These are phyloP conservation scores for Octomys mimax DNA, from an alignment of 2,797 vertebrate genomes.

Conservation along the genomic window DNA sequence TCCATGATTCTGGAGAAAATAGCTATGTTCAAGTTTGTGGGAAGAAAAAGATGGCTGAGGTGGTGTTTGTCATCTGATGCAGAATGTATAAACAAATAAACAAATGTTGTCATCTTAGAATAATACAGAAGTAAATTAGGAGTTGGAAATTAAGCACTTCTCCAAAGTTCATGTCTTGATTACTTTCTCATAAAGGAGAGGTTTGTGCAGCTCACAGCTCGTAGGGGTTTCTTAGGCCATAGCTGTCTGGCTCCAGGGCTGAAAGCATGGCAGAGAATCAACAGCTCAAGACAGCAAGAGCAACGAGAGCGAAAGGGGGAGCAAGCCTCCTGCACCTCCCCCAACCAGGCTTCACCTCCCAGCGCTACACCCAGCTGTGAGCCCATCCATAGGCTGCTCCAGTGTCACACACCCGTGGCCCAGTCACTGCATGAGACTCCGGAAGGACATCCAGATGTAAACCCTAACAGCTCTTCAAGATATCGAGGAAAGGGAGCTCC, in stretches of 20 bases:
- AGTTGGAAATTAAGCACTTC: neutral
- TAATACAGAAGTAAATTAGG: neutral
- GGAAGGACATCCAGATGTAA: neutral
- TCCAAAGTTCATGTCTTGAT: neutral
- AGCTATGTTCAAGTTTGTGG: neutral
- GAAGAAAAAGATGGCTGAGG: neutral
- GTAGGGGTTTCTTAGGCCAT: neutral
- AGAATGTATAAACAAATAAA: neutral
- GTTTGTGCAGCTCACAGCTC: neutral
- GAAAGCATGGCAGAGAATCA: neutral
- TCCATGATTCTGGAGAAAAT: neutral
- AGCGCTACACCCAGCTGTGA: neutral
- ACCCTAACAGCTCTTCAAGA: neutral
- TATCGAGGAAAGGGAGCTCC: rapidly evolving
- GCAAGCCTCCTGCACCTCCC: neutral
- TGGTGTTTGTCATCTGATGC: neutral
- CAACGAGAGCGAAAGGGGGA: too few species aligned
- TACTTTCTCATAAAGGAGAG: neutral
- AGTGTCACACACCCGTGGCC: neutral
- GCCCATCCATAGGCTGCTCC: too few species aligned
- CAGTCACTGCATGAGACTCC: neutral
- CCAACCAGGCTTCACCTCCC: neutral
- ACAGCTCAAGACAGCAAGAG: too few species aligned
- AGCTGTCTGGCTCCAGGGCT: neutral
- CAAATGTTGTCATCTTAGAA: neutral